A percentile compares a stretch with the other conserved stretches of the same genome.
Evolutionary conservation across 2,113 vertebrate species (phyloP).

Genomic region (Talpa occidentalis): DNA sequence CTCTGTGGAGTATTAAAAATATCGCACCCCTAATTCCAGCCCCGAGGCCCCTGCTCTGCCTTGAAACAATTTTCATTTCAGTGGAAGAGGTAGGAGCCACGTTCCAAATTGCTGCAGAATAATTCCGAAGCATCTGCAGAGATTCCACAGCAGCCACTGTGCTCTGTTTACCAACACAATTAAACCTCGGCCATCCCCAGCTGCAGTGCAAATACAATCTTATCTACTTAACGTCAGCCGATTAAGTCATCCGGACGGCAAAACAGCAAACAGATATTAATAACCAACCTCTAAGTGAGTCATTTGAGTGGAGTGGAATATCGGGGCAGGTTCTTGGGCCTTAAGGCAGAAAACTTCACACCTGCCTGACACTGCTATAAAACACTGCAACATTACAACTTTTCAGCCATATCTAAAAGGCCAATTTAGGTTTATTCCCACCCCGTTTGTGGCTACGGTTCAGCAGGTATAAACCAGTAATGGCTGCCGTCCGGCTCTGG

Average conservation of each 20-base stretch:
- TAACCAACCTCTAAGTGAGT: conserved; percentile 77
- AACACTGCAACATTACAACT: conserved; percentile 84
- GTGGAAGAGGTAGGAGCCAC: conserved; percentile 6
- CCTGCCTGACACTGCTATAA: conserved; percentile 79
- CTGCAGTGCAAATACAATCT: conserved; percentile 79
- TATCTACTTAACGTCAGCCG: conserved; percentile 81
- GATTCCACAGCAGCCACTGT: conserved; percentile 68
- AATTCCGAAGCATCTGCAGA: conserved; percentile 74
- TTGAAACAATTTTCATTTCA: conserved; percentile 17
- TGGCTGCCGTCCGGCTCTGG: conserved; percentile 92
- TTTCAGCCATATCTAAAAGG: conserved; percentile 89
- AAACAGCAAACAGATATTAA: conserved; percentile 84
- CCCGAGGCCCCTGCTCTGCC: background rate
- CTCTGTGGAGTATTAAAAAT: background rate
- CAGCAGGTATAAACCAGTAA: conserved; percentile 93
- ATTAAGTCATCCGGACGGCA: conserved; percentile 81
- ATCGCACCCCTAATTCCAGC: background rate
- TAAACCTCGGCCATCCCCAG: conserved; percentile 76
- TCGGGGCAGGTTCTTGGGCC: conserved; percentile 49
- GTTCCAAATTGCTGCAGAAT: conserved; percentile 47
- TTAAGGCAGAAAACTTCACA: conserved; percentile 75
- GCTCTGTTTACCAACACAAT: conserved; percentile 84
- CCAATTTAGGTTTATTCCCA: conserved; percentile 88
- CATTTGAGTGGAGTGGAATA: conserved; percentile 65
- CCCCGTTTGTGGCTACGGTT: conserved; percentile 88